Evolutionary conservation across 2,888 invertebrate species (phyloP).

Genomic region (Cryptophagus acutangulus): DNA sequence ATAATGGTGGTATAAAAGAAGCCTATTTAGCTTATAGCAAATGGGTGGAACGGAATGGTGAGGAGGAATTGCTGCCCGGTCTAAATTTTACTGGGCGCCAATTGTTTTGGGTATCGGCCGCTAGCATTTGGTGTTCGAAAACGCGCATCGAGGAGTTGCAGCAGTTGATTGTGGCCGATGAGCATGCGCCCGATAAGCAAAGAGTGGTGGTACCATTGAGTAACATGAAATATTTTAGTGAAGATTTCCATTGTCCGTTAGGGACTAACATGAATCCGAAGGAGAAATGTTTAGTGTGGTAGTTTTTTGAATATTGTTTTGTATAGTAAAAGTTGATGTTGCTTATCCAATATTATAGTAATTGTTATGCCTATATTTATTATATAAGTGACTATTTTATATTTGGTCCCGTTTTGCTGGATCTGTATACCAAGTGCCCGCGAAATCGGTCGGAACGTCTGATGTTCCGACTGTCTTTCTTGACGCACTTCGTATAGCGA

Average conservation of each 20-base stretch:
- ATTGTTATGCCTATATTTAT: too few relatives aligned
- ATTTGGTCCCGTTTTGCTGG: too few relatives aligned
- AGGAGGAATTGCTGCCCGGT: conserved; percentile 40
- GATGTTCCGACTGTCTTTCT: too few relatives aligned
- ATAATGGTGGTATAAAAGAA: conserved; percentile 90
- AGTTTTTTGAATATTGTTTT: too few relatives aligned
- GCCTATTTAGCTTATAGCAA: conserved; percentile 55
- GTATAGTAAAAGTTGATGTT: too few relatives aligned
- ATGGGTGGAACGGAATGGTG: conserved; percentile 41
- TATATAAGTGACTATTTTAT: too few relatives aligned
- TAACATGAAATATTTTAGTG: conserved; percentile 58
- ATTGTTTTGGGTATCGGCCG: conserved; percentile 58
- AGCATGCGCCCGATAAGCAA: conserved; percentile 51
- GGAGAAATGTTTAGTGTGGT: conserved; percentile 61
- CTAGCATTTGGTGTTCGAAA: conserved; percentile 57
- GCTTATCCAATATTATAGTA: too few relatives aligned
- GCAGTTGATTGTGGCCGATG: conserved; percentile 42
- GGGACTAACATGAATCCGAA: conserved; percentile 59
- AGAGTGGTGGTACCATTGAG: conserved; percentile 56
- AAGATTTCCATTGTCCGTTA: conserved; percentile 57
- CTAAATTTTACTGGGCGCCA: conserved; percentile 46
- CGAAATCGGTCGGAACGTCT: too few relatives aligned
- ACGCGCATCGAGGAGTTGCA: conserved; percentile 42
- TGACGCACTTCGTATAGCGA: too few relatives aligned
- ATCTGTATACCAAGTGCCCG: too few relatives aligned